phyloP scores from a whole-genome alignment of 2,888 invertebrate genomes.

The Megastigmus dorsalis region DNA sequence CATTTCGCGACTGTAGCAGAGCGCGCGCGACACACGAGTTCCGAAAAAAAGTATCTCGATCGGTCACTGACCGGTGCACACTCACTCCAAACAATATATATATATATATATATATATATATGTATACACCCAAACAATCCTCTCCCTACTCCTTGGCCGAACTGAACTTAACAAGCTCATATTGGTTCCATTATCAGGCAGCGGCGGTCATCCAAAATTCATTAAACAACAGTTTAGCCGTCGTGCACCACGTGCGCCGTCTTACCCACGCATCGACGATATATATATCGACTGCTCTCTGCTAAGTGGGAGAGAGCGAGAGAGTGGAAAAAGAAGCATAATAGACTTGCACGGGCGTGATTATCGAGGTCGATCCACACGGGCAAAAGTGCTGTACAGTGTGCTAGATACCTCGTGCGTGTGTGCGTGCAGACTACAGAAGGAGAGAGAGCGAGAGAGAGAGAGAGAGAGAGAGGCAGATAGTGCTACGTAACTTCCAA shows the following conservation, averaged over 20 bases:
- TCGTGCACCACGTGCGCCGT: not conserved
- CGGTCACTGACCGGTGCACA: not conserved
- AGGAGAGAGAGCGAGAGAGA: not conserved
- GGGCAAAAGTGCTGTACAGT: conserved; percentile 4
- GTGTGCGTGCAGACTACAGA: conserved; percentile 15
- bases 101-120: too few relatives aligned
- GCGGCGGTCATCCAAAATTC: too few relatives aligned
- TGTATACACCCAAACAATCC: too few relatives aligned
- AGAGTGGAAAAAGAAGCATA: conserved; percentile 3
- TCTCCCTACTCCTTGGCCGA: too few relatives aligned
- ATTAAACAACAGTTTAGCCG: too few relatives aligned
- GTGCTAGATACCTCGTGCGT: conserved; percentile 9
- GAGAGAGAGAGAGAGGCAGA: not conserved
- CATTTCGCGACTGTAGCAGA: too few relatives aligned
- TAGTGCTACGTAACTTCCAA: conserved; percentile 35
- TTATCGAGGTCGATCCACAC: too few relatives aligned
- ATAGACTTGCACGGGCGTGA: too few relatives aligned
- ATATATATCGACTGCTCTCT: too few relatives aligned
- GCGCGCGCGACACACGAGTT: too few relatives aligned
- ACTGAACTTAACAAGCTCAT: too few relatives aligned
- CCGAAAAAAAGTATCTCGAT: not conserved
- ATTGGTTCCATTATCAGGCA: not conserved
- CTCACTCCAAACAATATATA: too few relatives aligned
- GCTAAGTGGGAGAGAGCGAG: not conserved
- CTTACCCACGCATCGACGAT: not conserved